Percentiles rank a stretch among this genome's conserved stretches.
Evolutionary conservation across 2,113 vertebrate genomes (phyloP).

Genomic region (Picathartes gymnocephalus): DNA sequence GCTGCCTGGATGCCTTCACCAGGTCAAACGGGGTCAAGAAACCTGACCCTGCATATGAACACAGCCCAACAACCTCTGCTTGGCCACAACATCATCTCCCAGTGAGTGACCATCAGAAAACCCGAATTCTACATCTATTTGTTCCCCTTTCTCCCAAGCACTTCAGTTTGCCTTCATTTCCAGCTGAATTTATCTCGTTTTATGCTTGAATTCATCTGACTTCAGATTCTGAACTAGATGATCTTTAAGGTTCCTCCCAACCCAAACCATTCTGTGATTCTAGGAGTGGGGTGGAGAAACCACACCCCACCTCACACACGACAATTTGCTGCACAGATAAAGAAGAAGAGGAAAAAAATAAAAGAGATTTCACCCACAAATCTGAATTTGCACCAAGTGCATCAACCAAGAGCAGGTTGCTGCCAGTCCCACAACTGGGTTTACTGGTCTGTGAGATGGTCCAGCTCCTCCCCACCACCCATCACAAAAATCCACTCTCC

Average conservation of each 20-base stretch:
- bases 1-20: not conserved
- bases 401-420: fast-evolving
- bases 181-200: not conserved
- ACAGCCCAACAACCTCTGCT: not conserved
- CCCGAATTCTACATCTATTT: fast-evolving
- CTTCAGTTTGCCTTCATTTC: not conserved
- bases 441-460: not conserved
- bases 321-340: not conserved
- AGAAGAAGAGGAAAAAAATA: not conserved
- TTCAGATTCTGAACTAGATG: not conserved
- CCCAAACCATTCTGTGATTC: not conserved
- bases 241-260: not conserved
- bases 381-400: fast-evolving
- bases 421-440: not conserved
- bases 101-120: not conserved
- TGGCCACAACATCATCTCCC: not conserved
- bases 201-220: not conserved
- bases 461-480: not conserved
- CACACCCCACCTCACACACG: not conserved
- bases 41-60: not conserved
- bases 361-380: not conserved
- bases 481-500: not conserved
- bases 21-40: not conserved
- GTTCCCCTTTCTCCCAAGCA: not conserved
- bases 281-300: not conserved